Conservation (phyloP, 1,140 invertebrate species). For the Plutomurus gul region DNA sequence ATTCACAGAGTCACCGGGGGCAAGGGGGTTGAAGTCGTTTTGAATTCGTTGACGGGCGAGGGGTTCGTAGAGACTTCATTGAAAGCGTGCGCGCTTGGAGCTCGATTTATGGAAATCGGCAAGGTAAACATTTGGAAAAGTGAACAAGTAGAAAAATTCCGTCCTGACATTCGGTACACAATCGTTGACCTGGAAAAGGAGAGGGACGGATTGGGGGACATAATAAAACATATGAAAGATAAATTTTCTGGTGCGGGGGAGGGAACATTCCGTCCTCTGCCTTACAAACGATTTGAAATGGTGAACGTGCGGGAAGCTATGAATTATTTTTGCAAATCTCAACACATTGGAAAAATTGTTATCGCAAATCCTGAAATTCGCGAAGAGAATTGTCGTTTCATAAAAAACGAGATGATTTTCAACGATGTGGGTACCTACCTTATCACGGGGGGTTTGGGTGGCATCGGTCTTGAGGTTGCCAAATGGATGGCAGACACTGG, state of each 20-base stretch:
- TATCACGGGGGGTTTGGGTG: constrained; percentile 43
- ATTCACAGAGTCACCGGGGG: neutral
- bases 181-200: neutral
- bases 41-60: constrained; percentile 41
- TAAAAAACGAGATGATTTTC: neutral
- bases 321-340: neutral
- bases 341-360: constrained; percentile 25
- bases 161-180: constrained; percentile 15
- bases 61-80: constrained; percentile 44
- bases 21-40: constrained; percentile 31
- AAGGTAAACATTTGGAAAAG: constrained; percentile 40
- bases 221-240: neutral
- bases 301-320: neutral
- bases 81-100: neutral
- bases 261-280: neutral
- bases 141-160: neutral
- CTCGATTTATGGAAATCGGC: constrained; percentile 43
- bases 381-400: neutral
- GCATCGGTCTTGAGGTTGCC: constrained; percentile 35
- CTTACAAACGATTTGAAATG: neutral
- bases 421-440: constrained; percentile 22
- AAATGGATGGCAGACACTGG: constrained; percentile 40
- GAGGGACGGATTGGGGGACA: neutral
- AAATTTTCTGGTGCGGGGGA: neutral
- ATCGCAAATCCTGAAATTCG: neutral